Evolutionary conservation across 1,140 invertebrate species (phyloP).

Genomic region (Heliconius congener): DNA sequence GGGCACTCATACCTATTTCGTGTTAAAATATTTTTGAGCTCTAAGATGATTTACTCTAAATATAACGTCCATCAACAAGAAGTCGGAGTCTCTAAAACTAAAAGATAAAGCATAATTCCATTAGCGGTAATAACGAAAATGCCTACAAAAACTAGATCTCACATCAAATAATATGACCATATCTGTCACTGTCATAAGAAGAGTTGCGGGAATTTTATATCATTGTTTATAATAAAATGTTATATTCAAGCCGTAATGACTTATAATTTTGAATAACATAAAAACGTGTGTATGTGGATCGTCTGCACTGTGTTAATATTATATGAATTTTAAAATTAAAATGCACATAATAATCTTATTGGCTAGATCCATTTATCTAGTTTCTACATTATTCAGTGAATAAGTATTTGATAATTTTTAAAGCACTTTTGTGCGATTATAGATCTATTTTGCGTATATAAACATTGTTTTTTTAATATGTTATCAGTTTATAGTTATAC

Average conservation of each 20-base stretch:
- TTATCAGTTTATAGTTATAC: too few species aligned
- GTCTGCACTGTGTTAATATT: background rate
- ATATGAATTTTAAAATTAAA: too few species aligned
- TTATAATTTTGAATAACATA: background rate
- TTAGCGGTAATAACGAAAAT: slow-evolving; percentile 29
- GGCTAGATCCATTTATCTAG: too few species aligned
- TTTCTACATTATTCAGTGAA: too few species aligned
- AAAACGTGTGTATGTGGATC: background rate
- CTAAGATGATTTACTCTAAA: background rate
- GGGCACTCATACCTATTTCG: too few species aligned
- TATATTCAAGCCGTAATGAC: background rate
- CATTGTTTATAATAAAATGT: background rate
- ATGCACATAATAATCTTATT: too few species aligned
- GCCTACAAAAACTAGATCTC: slow-evolving; percentile 34
- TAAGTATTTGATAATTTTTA: too few species aligned
- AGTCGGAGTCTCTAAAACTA: background rate
- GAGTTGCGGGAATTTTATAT: background rate
- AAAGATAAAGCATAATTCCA: slow-evolving; percentile 14
- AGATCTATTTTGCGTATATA: too few species aligned
- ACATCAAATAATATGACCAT: slow-evolving; percentile 34
- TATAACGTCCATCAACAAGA: background rate
- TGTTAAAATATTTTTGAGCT: too few species aligned
- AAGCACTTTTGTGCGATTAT: too few species aligned
- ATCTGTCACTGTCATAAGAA: slow-evolving; percentile 47
- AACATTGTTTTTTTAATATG: too few species aligned